A percentile compares a stretch with the other conserved stretches of the same genome.
These are phyloP conservation scores for Ptilodon capucinus DNA, from an alignment of 2,888 invertebrate species.

Conservation along the genomic window DNA sequence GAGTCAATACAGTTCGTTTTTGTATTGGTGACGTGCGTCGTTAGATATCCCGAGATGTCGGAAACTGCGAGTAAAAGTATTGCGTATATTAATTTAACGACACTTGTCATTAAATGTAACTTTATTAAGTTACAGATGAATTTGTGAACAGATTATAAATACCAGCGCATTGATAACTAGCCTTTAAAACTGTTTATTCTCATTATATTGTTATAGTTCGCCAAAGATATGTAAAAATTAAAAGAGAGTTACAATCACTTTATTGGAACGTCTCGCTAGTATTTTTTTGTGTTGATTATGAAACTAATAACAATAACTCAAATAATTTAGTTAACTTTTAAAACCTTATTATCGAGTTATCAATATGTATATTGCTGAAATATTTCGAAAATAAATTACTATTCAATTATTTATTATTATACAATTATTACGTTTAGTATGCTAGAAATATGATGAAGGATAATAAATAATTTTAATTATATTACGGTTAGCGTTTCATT, in stretches of 20 bases:
- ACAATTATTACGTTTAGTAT: slow-evolving; percentile 84
- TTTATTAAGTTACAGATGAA: slow-evolving; percentile 23
- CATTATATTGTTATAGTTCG: slow-evolving; percentile 78
- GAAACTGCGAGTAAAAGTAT: neutral
- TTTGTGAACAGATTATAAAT: slow-evolving; percentile 25
- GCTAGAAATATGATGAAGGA: slow-evolving; percentile 84
- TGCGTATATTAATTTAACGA: neutral
- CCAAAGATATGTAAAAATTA: slow-evolving; percentile 72
- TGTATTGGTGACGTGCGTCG: no score
- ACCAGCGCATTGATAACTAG: slow-evolving; percentile 42
- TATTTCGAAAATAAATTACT: slow-evolving; percentile 81
- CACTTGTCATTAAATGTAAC: neutral
- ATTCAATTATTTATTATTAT: slow-evolving; percentile 83
- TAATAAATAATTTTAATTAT: slow-evolving; percentile 84
- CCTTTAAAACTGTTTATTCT: slow-evolving; percentile 54
- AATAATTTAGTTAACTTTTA: slow-evolving; percentile 62
- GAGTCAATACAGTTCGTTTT: no score
- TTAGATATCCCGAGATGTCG: neutral
- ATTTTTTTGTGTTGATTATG: slow-evolving; percentile 44
- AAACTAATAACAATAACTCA: slow-evolving; percentile 76
- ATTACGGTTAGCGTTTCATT: slow-evolving; percentile 48
- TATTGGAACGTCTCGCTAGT: slow-evolving; percentile 67
- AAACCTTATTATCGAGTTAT: slow-evolving; percentile 74
- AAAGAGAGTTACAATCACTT: slow-evolving; percentile 69
- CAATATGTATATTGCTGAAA: slow-evolving; percentile 78